Base-by-base conservation (phyloP, 2,797 vertebrate genomes). In the Dryobates pubescens region DNA sequence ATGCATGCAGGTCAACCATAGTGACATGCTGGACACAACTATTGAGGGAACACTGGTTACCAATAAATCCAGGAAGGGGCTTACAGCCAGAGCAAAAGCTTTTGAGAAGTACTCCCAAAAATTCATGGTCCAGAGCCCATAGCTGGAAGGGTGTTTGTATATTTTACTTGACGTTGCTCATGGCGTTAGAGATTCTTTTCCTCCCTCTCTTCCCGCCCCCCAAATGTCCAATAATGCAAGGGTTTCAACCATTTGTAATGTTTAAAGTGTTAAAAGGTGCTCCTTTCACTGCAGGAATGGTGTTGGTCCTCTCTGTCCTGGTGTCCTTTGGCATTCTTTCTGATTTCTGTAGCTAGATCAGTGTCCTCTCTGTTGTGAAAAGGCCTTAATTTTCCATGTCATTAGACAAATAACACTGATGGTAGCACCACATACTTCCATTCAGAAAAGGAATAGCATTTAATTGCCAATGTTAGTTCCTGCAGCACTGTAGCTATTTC, bases 331-430 rank as follows among this genome's bases (percentile, higher is more conserved):
- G 27, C 27, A 64, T 78, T 84, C 38, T 82, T 73, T 82, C 29
- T 26, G 18, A 47, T 71, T 86, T 86, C 58, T 77, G 41, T 74
- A 79, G 61, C 43, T 82, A 83, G 36, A 73, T 41, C 38, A 69
- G 26, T 57, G 70, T 41, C 54, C 38, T 71, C 41, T 85, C 74
- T 57, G 23, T 74, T 83, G 61, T 65, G 85, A 86, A 86, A 87
- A 83, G 64, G 32, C 87, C 82, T 88, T 93, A 79, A 90, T 95
- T 96, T 95, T 95, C 89, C 88, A 90, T 95, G 88, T 94, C 92
- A 93, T 95, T 87, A 78, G 89, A 69, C 77, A 74, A 88, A 63
- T 75, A 78, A 36, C 20, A 26, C 29, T 51, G 51, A 17, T 36
- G 88, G 78, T 80, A 83, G 32, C 29, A 84, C 34, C 43, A 43